These are phyloP conservation scores for Philereme vetulata DNA, from an alignment of 2,888 invertebrate genomes.

Conservation along the genomic window DNA sequence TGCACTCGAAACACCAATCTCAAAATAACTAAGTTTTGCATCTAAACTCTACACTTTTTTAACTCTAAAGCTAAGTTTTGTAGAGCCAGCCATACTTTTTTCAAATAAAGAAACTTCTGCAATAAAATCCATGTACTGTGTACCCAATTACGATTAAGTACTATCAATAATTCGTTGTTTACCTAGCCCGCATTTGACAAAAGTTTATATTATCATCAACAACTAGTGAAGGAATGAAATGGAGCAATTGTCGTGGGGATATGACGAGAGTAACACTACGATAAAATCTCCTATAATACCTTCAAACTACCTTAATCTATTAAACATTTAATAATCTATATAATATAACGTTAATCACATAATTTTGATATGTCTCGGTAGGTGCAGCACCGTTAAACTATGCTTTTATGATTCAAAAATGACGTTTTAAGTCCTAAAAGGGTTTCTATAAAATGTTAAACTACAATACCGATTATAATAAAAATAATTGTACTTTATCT, in stretches of 20 bases:
- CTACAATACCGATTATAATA: constrained; percentile 80
- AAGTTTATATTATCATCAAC: constrained; percentile 59
- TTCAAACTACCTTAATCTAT: constrained; percentile 60
- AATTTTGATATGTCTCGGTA: constrained; percentile 78
- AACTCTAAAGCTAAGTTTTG: constrained; percentile 7
- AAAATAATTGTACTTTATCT: constrained; percentile 78
- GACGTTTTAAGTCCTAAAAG: constrained; percentile 57
- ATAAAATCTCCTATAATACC: constrained; percentile 49
- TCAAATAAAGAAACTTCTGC: constrained; percentile 1
- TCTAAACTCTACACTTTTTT: constrained; percentile 1
- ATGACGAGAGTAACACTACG: constrained; percentile 39
- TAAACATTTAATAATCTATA: constrained; percentile 55
- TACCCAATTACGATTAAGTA: constrained; percentile 45
- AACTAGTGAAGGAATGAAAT: constrained; percentile 44
- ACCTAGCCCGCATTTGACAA: constrained; percentile 80
- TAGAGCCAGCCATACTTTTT: constrained; percentile 22
- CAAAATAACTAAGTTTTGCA: background rate
- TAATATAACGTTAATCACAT: constrained; percentile 63
- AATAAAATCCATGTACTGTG: constrained; percentile 15
- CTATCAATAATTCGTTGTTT: constrained; percentile 73
- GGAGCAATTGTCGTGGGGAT: constrained; percentile 39
- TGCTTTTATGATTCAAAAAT: constrained; percentile 56
- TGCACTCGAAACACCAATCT: constrained; percentile 31
- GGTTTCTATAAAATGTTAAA: constrained; percentile 72
- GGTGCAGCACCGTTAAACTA: constrained; percentile 73